These are phyloP conservation scores for Hydriomena furcata DNA, from an alignment of 2,888 invertebrate genomes.

Conservation along the genomic window DNA sequence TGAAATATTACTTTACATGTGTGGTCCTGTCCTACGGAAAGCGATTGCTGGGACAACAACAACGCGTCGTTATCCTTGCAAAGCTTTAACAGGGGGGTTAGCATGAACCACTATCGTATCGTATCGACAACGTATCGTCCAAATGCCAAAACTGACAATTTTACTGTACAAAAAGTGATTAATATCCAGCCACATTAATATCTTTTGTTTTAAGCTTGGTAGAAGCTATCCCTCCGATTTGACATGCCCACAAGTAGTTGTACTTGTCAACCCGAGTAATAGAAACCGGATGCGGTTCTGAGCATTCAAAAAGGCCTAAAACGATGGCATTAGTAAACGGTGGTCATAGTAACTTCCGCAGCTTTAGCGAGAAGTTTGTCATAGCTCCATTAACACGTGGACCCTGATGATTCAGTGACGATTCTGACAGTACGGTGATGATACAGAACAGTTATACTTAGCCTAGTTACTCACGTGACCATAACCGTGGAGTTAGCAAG, in stretches of 20 bases:
- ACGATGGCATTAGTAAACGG: neutral
- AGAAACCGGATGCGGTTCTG: neutral
- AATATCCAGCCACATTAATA: too few species aligned
- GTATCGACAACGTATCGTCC: too few species aligned
- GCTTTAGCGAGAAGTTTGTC: slow-evolving; percentile 12
- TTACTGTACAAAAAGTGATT: too few species aligned
- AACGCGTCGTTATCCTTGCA: neutral
- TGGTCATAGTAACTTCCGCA: neutral
- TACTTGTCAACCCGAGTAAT: neutral
- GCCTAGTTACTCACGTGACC: slow-evolving; percentile 29
- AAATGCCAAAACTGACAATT: too few species aligned
- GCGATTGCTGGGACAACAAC: slow-evolving; percentile 3
- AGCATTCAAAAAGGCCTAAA: neutral
- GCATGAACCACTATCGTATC: too few species aligned
- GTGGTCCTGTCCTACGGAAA: neutral
- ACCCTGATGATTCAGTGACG: slow-evolving; percentile 16
- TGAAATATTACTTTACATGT: neutral
- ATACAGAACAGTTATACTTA: slow-evolving; percentile 21
- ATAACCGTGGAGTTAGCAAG: slow-evolving; percentile 26
- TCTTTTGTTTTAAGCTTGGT: neutral
- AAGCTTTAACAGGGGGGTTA: too few species aligned
- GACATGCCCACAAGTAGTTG: too few species aligned
- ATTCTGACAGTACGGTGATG: slow-evolving; percentile 13
- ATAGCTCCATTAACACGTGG: slow-evolving; percentile 11
- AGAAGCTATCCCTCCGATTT: too few species aligned